Percentiles rank a stretch among this genome's conserved stretches.
Conservation (phyloP, 1,140 invertebrate genomes). For the Aphaenogaster rudis region DNA sequence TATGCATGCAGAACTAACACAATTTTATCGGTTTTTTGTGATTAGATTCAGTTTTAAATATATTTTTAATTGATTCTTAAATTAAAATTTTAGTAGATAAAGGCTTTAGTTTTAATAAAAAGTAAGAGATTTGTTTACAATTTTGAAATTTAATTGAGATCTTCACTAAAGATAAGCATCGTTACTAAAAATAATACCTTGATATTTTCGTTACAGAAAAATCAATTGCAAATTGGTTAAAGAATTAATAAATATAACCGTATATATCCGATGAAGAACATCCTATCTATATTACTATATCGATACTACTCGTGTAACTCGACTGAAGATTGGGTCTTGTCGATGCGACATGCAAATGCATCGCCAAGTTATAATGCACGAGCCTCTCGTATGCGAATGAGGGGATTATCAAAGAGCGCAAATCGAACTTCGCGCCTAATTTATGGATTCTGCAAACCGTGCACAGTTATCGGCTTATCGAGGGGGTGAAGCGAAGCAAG, state of each 20-base stretch:
- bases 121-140: neutral
- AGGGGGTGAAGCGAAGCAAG: slow-evolving; percentile 34
- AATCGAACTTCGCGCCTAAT: slow-evolving; percentile 74
- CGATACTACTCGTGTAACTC: neutral
- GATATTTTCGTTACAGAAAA: neutral
- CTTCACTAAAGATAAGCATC: neutral
- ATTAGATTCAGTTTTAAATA: neutral
- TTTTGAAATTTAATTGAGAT: neutral
- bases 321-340: slow-evolving; percentile 27
- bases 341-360: slow-evolving; percentile 58
- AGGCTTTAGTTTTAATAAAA: neutral
- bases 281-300: neutral
- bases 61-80: neutral
- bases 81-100: neutral
- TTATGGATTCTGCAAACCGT: slow-evolving; percentile 73
- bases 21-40: neutral
- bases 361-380: slow-evolving; percentile 71
- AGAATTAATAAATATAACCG: neutral
- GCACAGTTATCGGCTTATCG: slow-evolving; percentile 73
- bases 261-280: neutral
- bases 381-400: slow-evolving; percentile 72
- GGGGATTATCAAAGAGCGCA: slow-evolving; percentile 69
- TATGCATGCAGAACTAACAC: neutral
- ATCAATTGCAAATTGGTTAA: slow-evolving; percentile 1
- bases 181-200: neutral